Conservation (phyloP, 2,797 vertebrate species). For the Anguilla anguilla region DNA sequence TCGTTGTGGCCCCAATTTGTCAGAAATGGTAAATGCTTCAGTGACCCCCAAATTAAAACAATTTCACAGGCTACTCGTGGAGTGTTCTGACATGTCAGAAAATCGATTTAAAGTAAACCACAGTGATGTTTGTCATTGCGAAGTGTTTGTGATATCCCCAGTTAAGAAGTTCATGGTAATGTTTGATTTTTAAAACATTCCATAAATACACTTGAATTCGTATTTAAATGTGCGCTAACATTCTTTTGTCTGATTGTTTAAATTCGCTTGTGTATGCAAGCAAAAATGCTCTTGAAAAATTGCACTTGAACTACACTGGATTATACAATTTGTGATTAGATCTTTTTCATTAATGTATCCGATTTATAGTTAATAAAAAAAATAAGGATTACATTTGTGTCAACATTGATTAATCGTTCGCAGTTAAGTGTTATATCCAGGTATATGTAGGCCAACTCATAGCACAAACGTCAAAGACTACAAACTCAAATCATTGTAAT, state of each 20-base stretch:
- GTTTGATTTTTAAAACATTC: slow-evolving; percentile 89
- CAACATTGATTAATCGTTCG: slow-evolving; percentile 65
- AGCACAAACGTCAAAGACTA: not conserved
- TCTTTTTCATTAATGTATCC: slow-evolving; percentile 83
- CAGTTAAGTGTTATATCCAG: not conserved
- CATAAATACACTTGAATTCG: slow-evolving; percentile 59
- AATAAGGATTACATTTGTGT: slow-evolving; percentile 84
- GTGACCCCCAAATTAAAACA: slow-evolving; percentile 90
- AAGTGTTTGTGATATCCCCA: slow-evolving; percentile 81
- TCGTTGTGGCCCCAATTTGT: slow-evolving; percentile 89
- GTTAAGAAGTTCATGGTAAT: slow-evolving; percentile 97
- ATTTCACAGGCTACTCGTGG: slow-evolving; percentile 76
- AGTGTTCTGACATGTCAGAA: slow-evolving; percentile 78
- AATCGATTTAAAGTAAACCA: slow-evolving; percentile 79
- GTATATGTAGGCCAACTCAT: not conserved
- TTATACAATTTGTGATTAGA: slow-evolving; percentile 95
- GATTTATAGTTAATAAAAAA: slow-evolving; percentile 98
- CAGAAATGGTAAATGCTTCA: slow-evolving; percentile 97
- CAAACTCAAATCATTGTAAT: not conserved
- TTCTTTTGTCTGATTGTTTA: slow-evolving; percentile 45
- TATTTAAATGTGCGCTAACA: slow-evolving; percentile 28
- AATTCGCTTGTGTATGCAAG: slow-evolving; percentile 53
- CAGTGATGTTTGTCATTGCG: slow-evolving; percentile 82
- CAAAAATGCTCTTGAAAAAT: slow-evolving; percentile 90
- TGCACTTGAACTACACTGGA: slow-evolving; percentile 99